These are phyloP conservation scores for Sipha maydis DNA, from an alignment of 2,888 invertebrate species.

Conservation along the genomic window DNA sequence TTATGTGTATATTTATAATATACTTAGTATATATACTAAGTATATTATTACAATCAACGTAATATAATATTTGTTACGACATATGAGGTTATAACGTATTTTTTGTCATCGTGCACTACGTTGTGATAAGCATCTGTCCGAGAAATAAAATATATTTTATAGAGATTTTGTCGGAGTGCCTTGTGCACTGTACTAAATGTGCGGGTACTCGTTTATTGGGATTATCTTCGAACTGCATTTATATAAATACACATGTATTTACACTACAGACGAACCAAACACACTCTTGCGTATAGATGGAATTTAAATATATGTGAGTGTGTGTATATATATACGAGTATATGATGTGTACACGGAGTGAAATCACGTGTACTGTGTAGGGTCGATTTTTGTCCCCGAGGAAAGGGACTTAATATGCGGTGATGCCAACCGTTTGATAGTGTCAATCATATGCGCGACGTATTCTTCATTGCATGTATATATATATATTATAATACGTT, in stretches of 20 bases:
- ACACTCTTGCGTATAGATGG: background rate
- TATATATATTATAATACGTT: background rate
- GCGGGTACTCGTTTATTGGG: constrained; percentile 14
- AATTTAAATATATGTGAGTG: background rate
- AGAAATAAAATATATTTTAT: constrained; percentile 28
- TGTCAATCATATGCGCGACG: constrained; percentile 31
- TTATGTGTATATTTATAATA: background rate
- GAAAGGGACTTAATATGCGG: constrained; percentile 28
- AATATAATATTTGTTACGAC: too few species aligned
- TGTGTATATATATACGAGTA: background rate
- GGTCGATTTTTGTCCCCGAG: constrained; percentile 13
- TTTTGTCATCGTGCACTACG: background rate
- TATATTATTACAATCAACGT: too few species aligned
- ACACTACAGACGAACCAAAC: background rate
- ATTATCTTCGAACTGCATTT: background rate
- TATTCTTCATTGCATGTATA: background rate
- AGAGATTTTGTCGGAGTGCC: background rate
- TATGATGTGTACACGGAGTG: background rate
- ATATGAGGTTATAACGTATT: too few species aligned
- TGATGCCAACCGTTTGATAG: constrained; percentile 53
- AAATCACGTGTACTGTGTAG: background rate
- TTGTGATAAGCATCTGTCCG: constrained; percentile 42
- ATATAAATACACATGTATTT: background rate
- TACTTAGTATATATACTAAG: too few species aligned
- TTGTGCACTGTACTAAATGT: background rate